Evolutionary conservation across 2,113 vertebrate species (phyloP).

Genomic region (Hylia prasina): DNA sequence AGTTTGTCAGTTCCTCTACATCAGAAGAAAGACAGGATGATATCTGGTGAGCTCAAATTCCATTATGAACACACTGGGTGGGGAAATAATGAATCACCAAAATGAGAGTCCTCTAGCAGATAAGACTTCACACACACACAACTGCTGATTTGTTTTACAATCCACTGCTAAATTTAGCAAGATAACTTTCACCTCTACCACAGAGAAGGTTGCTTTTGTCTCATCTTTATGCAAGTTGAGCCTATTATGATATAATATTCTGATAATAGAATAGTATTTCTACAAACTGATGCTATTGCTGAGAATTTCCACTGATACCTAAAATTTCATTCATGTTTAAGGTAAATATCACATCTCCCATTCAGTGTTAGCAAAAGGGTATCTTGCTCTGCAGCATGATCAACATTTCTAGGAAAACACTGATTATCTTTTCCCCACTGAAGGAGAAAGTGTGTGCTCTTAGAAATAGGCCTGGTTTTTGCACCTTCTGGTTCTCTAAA

Average conservation of each 20-base stretch:
- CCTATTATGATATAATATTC: background rate
- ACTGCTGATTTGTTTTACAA: background rate
- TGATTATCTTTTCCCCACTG: background rate
- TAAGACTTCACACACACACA: background rate
- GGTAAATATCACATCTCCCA: background rate
- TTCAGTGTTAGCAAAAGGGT: background rate
- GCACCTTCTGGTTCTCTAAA: background rate
- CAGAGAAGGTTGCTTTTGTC: background rate
- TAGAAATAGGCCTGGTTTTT: background rate
- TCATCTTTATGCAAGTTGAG: background rate
- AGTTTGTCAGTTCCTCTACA: background rate
- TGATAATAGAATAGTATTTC: background rate
- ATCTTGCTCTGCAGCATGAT: background rate
- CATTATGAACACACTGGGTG: background rate
- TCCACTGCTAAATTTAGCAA: background rate
- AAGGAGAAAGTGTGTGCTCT: background rate
- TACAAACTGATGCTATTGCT: background rate
- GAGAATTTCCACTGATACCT: background rate
- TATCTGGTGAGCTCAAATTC: background rate
- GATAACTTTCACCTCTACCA: background rate
- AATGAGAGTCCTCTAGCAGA: background rate
- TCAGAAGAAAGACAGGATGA: background rate
- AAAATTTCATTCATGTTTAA: background rate
- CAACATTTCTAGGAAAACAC: background rate
- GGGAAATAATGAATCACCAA: background rate